A percentile compares a stretch with the other conserved stretches of the same genome.
Evolutionary conservation across 2,113 vertebrate genomes (phyloP).

Genomic region (Rhadina sibilatrix): DNA sequence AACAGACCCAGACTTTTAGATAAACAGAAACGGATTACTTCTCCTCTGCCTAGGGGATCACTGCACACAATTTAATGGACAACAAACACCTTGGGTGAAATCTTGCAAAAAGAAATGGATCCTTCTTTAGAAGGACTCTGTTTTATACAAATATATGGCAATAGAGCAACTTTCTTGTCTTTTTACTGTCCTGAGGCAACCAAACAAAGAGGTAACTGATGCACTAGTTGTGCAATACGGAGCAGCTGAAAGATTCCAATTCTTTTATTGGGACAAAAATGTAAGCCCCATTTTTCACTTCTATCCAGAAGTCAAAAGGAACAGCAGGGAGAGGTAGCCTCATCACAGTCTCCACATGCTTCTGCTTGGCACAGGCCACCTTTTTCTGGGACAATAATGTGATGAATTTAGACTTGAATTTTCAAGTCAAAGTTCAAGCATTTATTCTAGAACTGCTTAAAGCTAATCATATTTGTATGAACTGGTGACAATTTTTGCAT

Average conservation of each 20-base stretch:
- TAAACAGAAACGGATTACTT: not conserved
- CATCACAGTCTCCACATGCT: not conserved
- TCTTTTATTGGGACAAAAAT: not conserved
- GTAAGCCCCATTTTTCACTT: not conserved
- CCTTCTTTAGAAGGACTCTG: not conserved
- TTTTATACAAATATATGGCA: not conserved
- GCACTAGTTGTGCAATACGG: not conserved
- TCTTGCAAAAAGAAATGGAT: not conserved
- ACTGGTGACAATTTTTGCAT: not conserved
- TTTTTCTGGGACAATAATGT: not conserved
- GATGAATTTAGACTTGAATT: not conserved
- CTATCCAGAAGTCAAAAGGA: not conserved
- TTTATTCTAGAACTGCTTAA: not conserved
- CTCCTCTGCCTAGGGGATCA: not conserved
- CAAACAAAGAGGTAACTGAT: not conserved
- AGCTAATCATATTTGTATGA: not conserved
- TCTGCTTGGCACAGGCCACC: not conserved
- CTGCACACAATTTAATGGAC: not conserved
- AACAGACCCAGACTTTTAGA: not conserved
- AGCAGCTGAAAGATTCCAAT: not conserved
- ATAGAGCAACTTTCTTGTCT: not conserved
- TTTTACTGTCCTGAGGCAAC: not conserved
- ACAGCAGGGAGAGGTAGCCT: slow-evolving; percentile 3
- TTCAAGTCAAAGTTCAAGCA: slow-evolving; percentile 1
- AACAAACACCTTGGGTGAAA: not conserved